These are phyloP conservation scores for Fulica atra DNA, from an alignment of 2,113 vertebrate species.

Conservation along the genomic window DNA sequence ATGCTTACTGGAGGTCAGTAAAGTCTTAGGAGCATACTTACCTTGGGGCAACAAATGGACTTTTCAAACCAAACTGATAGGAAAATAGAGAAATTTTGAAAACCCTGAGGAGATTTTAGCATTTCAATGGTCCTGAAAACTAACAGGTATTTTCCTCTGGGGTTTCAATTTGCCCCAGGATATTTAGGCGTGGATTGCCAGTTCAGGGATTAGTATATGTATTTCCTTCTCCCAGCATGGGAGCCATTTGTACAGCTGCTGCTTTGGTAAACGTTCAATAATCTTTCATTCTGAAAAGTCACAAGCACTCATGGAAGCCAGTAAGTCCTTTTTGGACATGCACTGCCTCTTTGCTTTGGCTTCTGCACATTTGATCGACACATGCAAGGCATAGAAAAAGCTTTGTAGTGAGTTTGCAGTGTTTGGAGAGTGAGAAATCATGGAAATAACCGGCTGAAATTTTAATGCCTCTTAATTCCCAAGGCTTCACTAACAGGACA, in stretches of 20 bases:
- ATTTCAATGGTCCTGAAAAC: neutral
- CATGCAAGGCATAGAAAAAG: neutral
- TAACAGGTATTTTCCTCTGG: neutral
- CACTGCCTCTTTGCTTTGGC: neutral
- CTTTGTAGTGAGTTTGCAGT: neutral
- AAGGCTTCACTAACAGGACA: neutral
- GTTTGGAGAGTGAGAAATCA: neutral
- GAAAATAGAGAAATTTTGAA: neutral
- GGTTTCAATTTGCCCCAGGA: neutral
- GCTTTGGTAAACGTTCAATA: neutral
- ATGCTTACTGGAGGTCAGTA: neutral
- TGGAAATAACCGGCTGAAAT: neutral
- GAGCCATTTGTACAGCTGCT: constrained; percentile 13
- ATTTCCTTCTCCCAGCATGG: neutral
- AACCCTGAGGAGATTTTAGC: neutral
- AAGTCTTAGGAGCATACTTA: neutral
- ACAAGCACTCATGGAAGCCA: neutral
- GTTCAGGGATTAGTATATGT: neutral
- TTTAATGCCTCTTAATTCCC: constrained; percentile 1
- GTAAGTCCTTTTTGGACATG: neutral
- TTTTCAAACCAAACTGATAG: neutral
- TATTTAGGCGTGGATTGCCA: neutral
- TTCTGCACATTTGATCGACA: neutral
- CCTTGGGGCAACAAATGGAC: neutral
- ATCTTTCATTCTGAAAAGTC: constrained; percentile 20